Percentiles rank a stretch among this genome's conserved stretches.
Conservation (phyloP, 2,113 vertebrate species). For the Menura novaehollandiae region DNA sequence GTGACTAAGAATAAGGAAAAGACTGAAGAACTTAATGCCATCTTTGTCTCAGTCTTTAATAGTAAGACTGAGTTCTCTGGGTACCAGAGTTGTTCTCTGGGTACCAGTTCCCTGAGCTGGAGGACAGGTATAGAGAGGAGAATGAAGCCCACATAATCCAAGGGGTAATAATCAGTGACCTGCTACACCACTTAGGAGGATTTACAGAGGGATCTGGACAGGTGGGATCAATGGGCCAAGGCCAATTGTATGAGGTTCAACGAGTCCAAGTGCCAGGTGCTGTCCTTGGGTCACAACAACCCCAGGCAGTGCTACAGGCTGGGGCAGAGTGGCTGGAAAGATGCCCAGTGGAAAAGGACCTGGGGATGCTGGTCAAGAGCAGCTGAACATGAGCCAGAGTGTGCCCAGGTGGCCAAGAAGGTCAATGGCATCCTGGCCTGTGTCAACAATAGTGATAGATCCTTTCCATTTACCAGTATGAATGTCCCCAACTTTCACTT, state of each 20-base stretch:
- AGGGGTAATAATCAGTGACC: neutral
- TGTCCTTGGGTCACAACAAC: neutral
- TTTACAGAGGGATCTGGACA: neutral
- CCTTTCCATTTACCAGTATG: neutral
- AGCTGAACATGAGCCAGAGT: neutral
- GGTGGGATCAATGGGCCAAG: neutral
- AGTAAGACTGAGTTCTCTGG: too few relatives aligned
- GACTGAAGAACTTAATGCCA: neutral
- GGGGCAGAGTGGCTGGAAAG: neutral
- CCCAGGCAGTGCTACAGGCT: rapidly evolving
- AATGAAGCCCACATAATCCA: neutral
- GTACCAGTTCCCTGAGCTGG: neutral
- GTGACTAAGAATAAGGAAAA: neutral
- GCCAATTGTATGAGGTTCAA: rapidly evolving
- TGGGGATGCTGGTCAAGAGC: rapidly evolving
- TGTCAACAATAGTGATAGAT: neutral
- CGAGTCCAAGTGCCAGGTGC: rapidly evolving
- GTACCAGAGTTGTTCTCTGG: neutral
- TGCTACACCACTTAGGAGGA: neutral
- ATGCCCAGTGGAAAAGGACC: neutral
- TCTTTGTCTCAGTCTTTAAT: neutral
- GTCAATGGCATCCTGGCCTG: neutral
- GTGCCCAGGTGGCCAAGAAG: neutral
- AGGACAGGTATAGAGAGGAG: neutral
- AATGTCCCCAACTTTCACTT: neutral